Evolutionary conservation across 1,140 invertebrate species (phyloP), one percentile per base, ranked within the genome.

Genomic region (Dinoponera quadriceps): DNA sequence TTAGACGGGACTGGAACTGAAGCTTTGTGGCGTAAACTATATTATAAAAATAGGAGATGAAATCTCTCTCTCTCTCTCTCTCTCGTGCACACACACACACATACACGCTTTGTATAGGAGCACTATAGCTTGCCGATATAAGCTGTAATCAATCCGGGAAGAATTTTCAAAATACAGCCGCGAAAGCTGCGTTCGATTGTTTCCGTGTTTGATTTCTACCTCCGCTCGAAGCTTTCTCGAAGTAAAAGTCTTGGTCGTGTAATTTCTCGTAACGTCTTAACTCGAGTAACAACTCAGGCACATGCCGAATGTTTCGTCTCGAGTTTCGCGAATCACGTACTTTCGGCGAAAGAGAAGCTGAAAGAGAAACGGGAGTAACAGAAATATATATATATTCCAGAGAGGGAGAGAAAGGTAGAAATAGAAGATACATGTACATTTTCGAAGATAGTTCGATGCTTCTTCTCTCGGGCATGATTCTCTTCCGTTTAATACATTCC

Each of bases 31-130:
- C 18, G 51, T 55, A 44, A 59, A 38, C 0, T 38, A 16, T 44
- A 71, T 80, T 48, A 27, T 44, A 71, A 80, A 68, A 66, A 27
- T n/a, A 38, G 20, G 29, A n/a, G 16, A 57, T 27, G 9, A 22
- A 27, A 69, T 11, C 9, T 18, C 16, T 27, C 18, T 2, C 22
- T 22, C 3, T 44, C 7, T 44, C 3, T 44, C 38, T 44, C 38
- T 7, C 38, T 44, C 38, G 38, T 44, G 9, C 38, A 9, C 38
- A 44, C 38, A 44, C 38, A 44, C 38, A 9, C 38, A 44, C 38
- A 44, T 0, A 44, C 38, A 44, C 38, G 11, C 2, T 9, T 44
- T 44, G 11, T 9, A 9, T 0, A 9, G 1, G 9, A 9, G 7
- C 33, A 44, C 38, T 9, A 9, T 9, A n/a, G 9, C 38, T 44